Evolutionary conservation across 2,113 vertebrate genomes (phyloP).

Genomic region (Gopherus evgoodei): DNA sequence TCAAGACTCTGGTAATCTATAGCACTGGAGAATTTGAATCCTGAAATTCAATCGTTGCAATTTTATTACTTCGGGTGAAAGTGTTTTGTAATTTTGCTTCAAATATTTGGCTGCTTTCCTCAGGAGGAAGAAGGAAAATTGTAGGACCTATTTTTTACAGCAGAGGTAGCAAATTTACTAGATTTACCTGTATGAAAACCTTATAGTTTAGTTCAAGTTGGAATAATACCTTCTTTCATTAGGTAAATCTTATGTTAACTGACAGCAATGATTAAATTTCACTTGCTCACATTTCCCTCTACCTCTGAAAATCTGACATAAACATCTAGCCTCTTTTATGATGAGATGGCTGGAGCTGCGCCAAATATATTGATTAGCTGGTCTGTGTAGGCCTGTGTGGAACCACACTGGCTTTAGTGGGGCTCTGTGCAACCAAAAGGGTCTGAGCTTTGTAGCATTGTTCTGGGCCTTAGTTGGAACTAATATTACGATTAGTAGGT

Average conservation of each 20-base stretch:
- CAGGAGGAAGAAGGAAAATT: neutral
- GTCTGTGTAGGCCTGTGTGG: neutral
- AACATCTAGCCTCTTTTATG: neutral
- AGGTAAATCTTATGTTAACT: neutral
- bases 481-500: neutral
- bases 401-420: neutral
- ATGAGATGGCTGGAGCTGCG: neutral
- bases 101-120: neutral
- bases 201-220: neutral
- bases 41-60: neutral
- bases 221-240: neutral
- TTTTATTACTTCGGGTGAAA: neutral
- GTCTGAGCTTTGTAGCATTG: neutral
- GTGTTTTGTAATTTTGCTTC: neutral
- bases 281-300: neutral
- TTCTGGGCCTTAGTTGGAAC: neutral
- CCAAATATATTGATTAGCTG: neutral
- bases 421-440: neutral
- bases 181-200: neutral
- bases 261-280: neutral
- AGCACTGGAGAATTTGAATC: neutral
- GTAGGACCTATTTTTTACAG: neutral
- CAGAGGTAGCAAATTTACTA: neutral
- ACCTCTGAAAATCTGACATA: neutral
- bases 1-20: neutral